A percentile compares a stretch with the other conserved stretches of the same genome.
These are phyloP conservation scores for Epinephelus malabaricus DNA, from an alignment of 2,797 vertebrate species.

Conservation along the genomic window DNA sequence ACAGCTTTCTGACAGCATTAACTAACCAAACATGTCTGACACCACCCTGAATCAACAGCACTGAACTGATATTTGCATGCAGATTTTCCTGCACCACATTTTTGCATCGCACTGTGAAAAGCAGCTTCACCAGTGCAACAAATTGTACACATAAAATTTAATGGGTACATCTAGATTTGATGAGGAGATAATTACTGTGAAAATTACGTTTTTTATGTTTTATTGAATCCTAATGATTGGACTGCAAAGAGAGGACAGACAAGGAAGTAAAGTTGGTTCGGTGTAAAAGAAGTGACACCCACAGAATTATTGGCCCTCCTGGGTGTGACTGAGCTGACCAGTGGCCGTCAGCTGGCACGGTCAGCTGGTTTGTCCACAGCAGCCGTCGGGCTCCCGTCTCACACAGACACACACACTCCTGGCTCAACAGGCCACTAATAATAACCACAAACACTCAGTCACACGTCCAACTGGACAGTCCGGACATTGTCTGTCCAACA, in stretches of 20 bases:
- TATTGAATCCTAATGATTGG: background rate
- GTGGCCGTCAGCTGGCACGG: conserved; percentile 66
- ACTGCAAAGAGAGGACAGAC: background rate
- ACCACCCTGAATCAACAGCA: too few species aligned
- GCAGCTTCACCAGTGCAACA: too few species aligned
- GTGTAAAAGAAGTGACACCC: background rate
- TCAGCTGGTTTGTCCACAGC: conserved; percentile 68
- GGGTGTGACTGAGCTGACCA: background rate
- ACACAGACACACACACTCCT: conserved; percentile 58
- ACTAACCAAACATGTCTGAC: too few species aligned
- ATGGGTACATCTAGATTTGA: too few species aligned
- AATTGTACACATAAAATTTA: too few species aligned
- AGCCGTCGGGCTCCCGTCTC: conserved; percentile 61
- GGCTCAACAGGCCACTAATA: conserved; percentile 65
- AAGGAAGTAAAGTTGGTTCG: background rate
- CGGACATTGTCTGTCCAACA: background rate
- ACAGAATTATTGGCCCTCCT: background rate
- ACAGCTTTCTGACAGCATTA: too few species aligned
- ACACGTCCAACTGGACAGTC: conserved; percentile 10
- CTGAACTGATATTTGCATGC: too few species aligned
- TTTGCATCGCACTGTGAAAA: too few species aligned
- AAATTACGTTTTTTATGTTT: background rate
- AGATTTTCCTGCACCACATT: too few species aligned
- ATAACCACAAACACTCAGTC: conserved; percentile 41
- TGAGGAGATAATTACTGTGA: too few species aligned